A percentile compares a stretch with the other conserved stretches of the same genome.
Conservation (phyloP, 2,888 invertebrate genomes). For the Drosophila bunnanda region DNA sequence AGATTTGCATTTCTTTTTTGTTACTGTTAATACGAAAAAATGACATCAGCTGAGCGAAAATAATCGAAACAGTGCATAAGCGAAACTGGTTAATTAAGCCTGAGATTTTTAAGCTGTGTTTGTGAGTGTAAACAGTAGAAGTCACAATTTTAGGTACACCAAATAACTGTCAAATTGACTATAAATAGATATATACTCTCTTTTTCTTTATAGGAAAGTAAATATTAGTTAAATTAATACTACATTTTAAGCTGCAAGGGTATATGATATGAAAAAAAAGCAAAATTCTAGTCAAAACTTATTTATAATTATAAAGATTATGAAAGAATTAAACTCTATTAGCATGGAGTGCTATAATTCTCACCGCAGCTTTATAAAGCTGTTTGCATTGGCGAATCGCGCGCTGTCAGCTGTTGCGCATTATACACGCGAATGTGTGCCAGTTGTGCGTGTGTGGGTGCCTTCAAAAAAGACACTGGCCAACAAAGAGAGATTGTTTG, state of each 20-base stretch:
- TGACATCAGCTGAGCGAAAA: slow-evolving; percentile 72
- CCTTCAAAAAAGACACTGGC: slow-evolving; percentile 41
- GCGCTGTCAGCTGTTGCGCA: slow-evolving; percentile 75
- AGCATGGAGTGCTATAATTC: not conserved
- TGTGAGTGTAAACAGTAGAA: slow-evolving; percentile 1
- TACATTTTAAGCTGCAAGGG: too few species aligned
- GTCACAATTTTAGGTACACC: not conserved
- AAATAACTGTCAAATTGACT: too few species aligned
- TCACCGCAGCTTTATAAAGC: not conserved
- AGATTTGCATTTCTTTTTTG: not conserved
- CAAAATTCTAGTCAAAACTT: too few species aligned
- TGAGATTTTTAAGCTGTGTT: slow-evolving; percentile 15
- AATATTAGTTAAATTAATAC: too few species aligned
- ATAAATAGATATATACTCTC: too few species aligned
- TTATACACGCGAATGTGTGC: slow-evolving; percentile 22
- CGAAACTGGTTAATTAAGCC: slow-evolving; percentile 61
- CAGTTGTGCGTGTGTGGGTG: slow-evolving; percentile 29
- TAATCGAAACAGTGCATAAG: slow-evolving; percentile 40
- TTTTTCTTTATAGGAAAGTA: too few species aligned
- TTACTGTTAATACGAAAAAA: slow-evolving; percentile 17
- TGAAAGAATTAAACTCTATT: not conserved
- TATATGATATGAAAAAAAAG: too few species aligned
- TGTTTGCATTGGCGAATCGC: slow-evolving; percentile 21
- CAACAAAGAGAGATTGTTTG: slow-evolving; percentile 7
- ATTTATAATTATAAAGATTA: too few species aligned